Conservation (phyloP, 2,797 vertebrate genomes). For the Enteromius argenteus region DNA sequence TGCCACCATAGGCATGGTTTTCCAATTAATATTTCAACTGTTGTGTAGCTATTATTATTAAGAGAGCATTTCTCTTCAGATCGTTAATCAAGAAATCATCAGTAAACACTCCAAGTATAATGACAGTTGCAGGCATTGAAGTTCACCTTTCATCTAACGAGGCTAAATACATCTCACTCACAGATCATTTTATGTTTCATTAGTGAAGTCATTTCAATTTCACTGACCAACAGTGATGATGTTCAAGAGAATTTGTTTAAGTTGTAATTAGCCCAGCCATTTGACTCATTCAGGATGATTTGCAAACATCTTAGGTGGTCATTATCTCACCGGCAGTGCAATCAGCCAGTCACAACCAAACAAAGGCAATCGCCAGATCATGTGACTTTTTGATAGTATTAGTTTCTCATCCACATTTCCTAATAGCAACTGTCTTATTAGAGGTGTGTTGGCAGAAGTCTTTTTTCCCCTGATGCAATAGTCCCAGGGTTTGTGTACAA, state of each 20-base stretch:
- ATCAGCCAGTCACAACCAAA: neutral
- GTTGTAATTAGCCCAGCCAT: neutral
- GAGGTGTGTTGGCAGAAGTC: neutral
- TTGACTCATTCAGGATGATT: neutral
- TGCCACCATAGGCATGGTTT: neutral
- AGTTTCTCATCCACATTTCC: neutral
- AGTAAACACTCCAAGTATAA: neutral
- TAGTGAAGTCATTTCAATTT: neutral
- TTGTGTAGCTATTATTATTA: neutral
- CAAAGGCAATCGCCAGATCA: neutral
- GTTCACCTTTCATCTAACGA: neutral
- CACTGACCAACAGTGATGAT: slow-evolving; percentile 3
- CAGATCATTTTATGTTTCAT: neutral
- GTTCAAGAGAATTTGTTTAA: neutral
- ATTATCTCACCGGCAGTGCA: neutral
- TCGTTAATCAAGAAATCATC: neutral
- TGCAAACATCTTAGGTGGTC: neutral
- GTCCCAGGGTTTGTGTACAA: neutral
- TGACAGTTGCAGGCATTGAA: neutral
- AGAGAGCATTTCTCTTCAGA: neutral
- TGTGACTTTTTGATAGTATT: neutral
- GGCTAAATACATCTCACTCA: neutral
- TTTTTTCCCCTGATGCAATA: slow-evolving; percentile 7
- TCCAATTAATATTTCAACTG: neutral
- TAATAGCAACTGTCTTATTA: neutral